Evolutionary conservation across 1,140 invertebrate species (phyloP), one percentile per base, ranked within the genome.

Genomic region (Neodiprion fabricii): DNA sequence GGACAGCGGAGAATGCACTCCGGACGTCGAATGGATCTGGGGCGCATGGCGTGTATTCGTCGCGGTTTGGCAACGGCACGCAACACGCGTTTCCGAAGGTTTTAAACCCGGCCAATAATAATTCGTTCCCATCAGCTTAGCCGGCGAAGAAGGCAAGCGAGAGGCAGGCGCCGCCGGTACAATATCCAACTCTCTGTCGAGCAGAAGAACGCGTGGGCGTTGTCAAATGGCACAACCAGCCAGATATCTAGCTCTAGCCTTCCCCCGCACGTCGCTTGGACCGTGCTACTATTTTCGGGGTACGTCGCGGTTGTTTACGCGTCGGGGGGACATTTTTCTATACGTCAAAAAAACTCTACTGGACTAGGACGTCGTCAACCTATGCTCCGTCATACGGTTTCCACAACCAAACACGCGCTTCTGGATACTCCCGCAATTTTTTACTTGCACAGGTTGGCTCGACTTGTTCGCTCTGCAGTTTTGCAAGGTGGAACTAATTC

Each of bases 41-140:
- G 28, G 5, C 28, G 28, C 28, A 40, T 40, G 28, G 28, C 28
- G 28, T 40, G 28, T 40, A 40, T 40, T 40, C 28, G 28, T 40
- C 28, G 28, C 28, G 28, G 11, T 12, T 61, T 61, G 53, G 53
- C 53, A 61, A 61, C 53, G 53, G 11, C n/a, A 61, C 11, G 9
- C 53, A 61, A 61, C 28, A 40, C 53, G 53, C 53, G 9, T 61
- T 17, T 61, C n/a, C 53, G 53, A 61, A 61, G 53, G 53, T 61
- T 61, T 17, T 61, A 61, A 40, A 61, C 53, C n/a, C n/a, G n/a
- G 53, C 53, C 53, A 61, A 61, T 61, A 61, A 61, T 61, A 61
- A 61, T 61, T 61, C 53, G n/a, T 9, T 61, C 9, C 53, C n/a
- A 61, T 17, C 53, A 61, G 53, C 28, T 40, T 40, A 40, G 28